Conservation (phyloP, 1,140 invertebrate genomes). For the Cyrtorhinus lividipennis region DNA sequence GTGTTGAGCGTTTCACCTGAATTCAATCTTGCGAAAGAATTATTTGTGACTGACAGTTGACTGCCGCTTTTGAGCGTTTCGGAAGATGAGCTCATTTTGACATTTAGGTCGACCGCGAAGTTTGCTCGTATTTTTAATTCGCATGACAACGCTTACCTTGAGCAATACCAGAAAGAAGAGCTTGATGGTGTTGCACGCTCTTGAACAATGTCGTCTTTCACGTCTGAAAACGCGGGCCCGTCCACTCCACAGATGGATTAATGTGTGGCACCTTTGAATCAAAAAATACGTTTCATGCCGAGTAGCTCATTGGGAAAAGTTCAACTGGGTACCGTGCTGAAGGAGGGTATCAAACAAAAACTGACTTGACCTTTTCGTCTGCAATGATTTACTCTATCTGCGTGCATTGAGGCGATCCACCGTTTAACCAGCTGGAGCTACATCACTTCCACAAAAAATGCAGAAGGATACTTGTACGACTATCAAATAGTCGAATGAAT, state of each 20-base stretch:
- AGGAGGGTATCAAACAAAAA: no score
- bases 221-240: not conserved
- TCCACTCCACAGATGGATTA: not conserved
- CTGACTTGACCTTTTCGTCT: no score
- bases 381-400: no score
- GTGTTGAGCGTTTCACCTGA: no score
- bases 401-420: no score
- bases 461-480: no score
- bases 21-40: no score
- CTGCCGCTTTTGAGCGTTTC: not conserved
- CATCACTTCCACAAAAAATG: no score
- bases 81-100: not conserved
- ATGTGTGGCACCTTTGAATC: not conserved
- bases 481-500: no score
- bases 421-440: no score
- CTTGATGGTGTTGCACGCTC: not conserved
- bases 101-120: not conserved
- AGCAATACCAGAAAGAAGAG: not conserved
- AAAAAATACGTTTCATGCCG: not conserved
- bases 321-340: not conserved
- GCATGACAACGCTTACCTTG: not conserved
- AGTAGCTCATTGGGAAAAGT: not conserved
- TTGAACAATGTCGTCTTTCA: not conserved
- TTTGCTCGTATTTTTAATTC: not conserved
- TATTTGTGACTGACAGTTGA: no score